Evolutionary conservation across 2,113 vertebrate species (phyloP), one percentile per base, ranked within the genome.

Genomic region (Gavia stellata): DNA sequence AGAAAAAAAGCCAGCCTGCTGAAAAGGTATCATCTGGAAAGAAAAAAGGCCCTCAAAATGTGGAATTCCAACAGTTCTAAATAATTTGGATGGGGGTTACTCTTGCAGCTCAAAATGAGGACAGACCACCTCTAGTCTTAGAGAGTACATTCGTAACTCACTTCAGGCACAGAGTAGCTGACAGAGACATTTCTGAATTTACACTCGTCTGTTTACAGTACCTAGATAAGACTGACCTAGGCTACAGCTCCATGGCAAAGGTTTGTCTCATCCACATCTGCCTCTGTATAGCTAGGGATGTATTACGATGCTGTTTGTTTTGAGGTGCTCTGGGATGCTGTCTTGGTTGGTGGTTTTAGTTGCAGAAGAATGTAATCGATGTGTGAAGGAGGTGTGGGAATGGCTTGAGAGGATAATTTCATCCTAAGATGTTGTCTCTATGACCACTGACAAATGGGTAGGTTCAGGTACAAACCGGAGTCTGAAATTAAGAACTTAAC

Each of bases 101-200:
- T 80, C 19, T 67, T 94, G 56, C 71, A 89, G 86, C 88, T 97
- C 80, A 93, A 36, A 83, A 44, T 82, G 18, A n/a, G 73, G 90
- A 66, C 10, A 72, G 52, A 73, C 17, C 13, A 73, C 16, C 33
- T 90, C 12, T 67, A 12, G 16, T 70, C 45, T 92, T 85, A 62
- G 38, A 53, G 29, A 53, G 6, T 78, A 36, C 59, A 38, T 90
- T 96, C 42, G 1, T 59, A 36, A 62, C 34, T 53, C 71, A 63
- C 86, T 95, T 95, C 86, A 93, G 75, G 63, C 72, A 83, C 38
- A 56, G 38, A 40, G 44, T 72, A 84, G 53, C 81, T 72, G 71
- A 77, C n/a, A 77, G 23, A 81, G 26, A 58, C 38, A 36, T 92
- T 93, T 96, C 65, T 85, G 65, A 73, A 53, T 73, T 28, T 75